These are phyloP conservation scores for Muscicapa adusta DNA, from an alignment of 2,113 vertebrate species.

Conservation along the genomic window DNA sequence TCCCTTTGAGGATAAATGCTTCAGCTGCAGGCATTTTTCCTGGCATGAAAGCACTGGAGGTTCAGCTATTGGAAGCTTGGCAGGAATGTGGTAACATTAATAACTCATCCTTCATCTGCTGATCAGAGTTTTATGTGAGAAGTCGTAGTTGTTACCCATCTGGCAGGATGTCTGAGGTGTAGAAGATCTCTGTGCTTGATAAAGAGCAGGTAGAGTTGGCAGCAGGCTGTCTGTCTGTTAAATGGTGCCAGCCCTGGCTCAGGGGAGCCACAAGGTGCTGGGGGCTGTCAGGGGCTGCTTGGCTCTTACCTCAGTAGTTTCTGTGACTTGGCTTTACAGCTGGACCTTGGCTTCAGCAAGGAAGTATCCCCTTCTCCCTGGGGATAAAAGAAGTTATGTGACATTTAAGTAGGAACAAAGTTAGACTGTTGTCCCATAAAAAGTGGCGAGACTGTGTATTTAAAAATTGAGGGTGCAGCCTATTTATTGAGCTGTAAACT, in stretches of 20 bases:
- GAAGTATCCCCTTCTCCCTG: not conserved
- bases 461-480: not conserved
- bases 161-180: not conserved
- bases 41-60: not conserved
- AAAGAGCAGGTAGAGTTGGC: not conserved
- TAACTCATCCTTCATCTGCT: slow-evolving; percentile 38
- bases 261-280: not conserved
- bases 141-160: not conserved
- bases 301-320: not conserved
- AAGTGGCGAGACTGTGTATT: not conserved
- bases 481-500: not conserved
- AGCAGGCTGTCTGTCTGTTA: not conserved
- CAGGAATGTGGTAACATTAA: not conserved
- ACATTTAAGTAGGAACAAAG: not conserved
- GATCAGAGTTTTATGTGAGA: not conserved
- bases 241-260: fast-evolving
- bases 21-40: slow-evolving; percentile 13
- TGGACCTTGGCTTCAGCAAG: not conserved
- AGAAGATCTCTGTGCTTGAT: not conserved
- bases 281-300: not conserved
- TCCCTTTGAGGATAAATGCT: slow-evolving; percentile 11
- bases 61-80: slow-evolving; percentile 31
- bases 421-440: not conserved
- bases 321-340: not conserved
- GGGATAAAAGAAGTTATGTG: not conserved